Conservation (phyloP, 2,113 vertebrate genomes). For the Pterocles burchelli region DNA sequence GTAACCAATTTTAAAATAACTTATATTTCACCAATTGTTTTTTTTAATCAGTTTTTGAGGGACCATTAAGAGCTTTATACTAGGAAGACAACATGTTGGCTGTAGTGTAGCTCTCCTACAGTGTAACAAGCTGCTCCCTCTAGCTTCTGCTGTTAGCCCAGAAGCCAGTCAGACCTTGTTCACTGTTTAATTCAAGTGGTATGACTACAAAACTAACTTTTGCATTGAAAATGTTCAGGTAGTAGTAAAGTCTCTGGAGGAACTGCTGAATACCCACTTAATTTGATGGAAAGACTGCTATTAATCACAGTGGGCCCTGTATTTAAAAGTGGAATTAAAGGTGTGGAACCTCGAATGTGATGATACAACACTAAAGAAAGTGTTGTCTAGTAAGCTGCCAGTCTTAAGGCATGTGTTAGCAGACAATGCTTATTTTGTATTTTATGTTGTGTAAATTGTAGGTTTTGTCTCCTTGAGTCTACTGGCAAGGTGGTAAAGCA, state of each 20-base stretch:
- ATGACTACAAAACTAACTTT: neutral
- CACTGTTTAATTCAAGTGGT: neutral
- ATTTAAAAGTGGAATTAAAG: neutral
- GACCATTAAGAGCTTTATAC: neutral
- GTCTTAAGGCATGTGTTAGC: neutral
- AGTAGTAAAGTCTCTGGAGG: neutral
- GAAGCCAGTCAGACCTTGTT: neutral
- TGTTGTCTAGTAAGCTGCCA: neutral
- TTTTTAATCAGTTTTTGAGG: neutral
- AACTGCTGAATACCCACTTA: neutral
- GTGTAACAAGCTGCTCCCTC: rapidly evolving
- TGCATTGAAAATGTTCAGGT: neutral
- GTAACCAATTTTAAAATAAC: neutral
- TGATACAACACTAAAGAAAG: neutral
- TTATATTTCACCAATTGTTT: neutral
- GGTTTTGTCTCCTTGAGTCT: neutral
- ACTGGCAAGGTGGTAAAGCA: neutral
- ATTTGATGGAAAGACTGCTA: neutral
- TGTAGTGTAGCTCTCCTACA: neutral
- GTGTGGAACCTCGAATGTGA: rapidly evolving
- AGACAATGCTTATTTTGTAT: neutral
- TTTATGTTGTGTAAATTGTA: neutral
- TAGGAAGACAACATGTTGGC: neutral
- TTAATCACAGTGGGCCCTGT: neutral
- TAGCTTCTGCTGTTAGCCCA: neutral